These are phyloP conservation scores for Metellina segmentata DNA, from an alignment of 2,888 invertebrate species.

Conservation along the genomic window DNA sequence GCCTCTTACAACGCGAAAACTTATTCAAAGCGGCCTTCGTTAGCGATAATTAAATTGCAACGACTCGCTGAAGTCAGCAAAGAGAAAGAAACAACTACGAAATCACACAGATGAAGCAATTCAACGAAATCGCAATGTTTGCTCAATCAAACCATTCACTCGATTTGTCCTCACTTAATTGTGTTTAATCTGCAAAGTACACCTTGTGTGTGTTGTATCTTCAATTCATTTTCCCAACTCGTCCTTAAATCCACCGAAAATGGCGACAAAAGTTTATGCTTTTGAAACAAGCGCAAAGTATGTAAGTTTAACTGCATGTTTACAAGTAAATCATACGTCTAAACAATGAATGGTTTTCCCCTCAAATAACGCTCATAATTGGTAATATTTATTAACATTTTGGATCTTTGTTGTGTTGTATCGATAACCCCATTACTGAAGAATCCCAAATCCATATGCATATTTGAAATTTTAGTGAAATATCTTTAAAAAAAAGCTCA, in stretches of 20 bases:
- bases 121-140: neutral
- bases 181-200: neutral
- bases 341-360: neutral
- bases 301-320: neutral
- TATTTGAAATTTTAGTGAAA: too few species aligned
- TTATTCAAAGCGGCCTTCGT: neutral
- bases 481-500: neutral
- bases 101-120: neutral
- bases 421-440: too few species aligned
- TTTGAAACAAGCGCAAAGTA: neutral
- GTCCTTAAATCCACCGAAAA: neutral
- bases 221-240: too few species aligned
- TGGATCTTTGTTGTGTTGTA: too few species aligned
- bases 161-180: neutral
- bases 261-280: neutral
- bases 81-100: neutral
- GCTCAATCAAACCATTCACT: neutral
- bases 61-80: neutral
- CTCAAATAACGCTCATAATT: neutral
- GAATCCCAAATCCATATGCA: too few species aligned
- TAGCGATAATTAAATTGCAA: neutral
- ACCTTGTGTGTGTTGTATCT: neutral
- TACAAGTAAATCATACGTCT: neutral
- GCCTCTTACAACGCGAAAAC: neutral
- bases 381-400: too few species aligned